Percentiles rank a stretch among this genome's conserved stretches.
phyloP scores from a whole-genome alignment of 2,888 invertebrate species.

The Strigamia transsilvanica region DNA sequence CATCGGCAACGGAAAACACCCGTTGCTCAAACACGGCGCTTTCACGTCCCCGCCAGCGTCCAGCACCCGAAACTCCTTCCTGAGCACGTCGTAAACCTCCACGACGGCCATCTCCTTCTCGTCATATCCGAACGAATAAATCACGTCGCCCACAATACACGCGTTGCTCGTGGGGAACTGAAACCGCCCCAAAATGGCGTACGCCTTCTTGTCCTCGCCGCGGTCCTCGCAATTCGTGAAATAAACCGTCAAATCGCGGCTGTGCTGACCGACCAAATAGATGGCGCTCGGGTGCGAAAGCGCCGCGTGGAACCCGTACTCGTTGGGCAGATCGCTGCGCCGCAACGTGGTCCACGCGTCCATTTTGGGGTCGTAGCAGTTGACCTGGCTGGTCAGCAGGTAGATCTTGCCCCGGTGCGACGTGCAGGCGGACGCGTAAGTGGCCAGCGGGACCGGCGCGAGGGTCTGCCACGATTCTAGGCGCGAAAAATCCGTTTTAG shows the following conservation, averaged over 20 bases:
- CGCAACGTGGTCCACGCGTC: slow-evolving; percentile 58
- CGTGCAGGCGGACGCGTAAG: slow-evolving; percentile 59
- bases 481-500: not conserved
- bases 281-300: slow-evolving; percentile 58
- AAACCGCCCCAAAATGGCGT: slow-evolving; percentile 54
- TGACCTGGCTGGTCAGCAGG: slow-evolving; percentile 59
- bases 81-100: slow-evolving; percentile 55
- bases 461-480: slow-evolving; percentile 57
- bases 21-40: slow-evolving; percentile 24
- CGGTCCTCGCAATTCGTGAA: slow-evolving; percentile 30
- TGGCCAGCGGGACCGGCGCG: slow-evolving; percentile 57
- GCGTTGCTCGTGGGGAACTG: slow-evolving; percentile 55
- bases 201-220: slow-evolving; percentile 3
- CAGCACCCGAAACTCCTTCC: slow-evolving; percentile 51
- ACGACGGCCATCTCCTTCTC: slow-evolving; percentile 48
- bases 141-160: slow-evolving; percentile 55
- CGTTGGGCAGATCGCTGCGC: slow-evolving; percentile 56
- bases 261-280: slow-evolving; percentile 59
- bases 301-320: slow-evolving; percentile 58
- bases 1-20: slow-evolving; percentile 52
- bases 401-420: slow-evolving; percentile 58
- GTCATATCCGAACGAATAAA: slow-evolving; percentile 55
- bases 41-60: not conserved
- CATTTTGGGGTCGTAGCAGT: slow-evolving; percentile 57
- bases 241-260: slow-evolving; percentile 40